A percentile compares a stretch with the other conserved stretches of the same genome.
phyloP scores from a whole-genome alignment of 30 jellyfish, hydroid and myxozoan genomes.

The Aurelia aurita region DNA sequence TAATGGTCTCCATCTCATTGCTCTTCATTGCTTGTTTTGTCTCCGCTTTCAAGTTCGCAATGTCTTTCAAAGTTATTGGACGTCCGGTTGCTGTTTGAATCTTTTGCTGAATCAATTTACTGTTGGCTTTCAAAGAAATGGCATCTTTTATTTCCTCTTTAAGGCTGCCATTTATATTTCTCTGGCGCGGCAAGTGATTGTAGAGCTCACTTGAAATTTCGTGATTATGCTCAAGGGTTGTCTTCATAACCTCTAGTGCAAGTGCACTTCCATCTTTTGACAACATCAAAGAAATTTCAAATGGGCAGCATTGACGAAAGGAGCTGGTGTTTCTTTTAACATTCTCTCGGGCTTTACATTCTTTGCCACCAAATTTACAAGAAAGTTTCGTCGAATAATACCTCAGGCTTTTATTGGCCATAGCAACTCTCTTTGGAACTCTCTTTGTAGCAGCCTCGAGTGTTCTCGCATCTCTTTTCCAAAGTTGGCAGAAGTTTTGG shows the following conservation, averaged over 20 bases:
- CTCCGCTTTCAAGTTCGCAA: slow-evolving; percentile 26
- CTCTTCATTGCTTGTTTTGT: slow-evolving; percentile 18
- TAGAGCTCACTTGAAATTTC: slow-evolving; percentile 14
- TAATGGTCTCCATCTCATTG: slow-evolving; percentile 37
- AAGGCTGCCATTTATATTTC: slow-evolving; percentile 3
- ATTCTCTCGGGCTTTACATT: background rate
- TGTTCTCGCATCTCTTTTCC: slow-evolving; percentile 41
- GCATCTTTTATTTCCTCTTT: slow-evolving; percentile 28
- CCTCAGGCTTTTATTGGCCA: slow-evolving; percentile 7
- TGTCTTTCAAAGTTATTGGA: slow-evolving; percentile 48
- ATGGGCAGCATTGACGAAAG: slow-evolving; percentile 38
- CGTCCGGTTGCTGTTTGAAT: slow-evolving; percentile 33
- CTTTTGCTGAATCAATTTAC: slow-evolving; percentile 49
- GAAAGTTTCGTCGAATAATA: slow-evolving; percentile 29
- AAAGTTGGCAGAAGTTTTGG: slow-evolving; percentile 7
- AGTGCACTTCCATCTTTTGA: slow-evolving; percentile 29
- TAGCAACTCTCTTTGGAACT: slow-evolving; percentile 48
- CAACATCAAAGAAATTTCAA: slow-evolving; percentile 28
- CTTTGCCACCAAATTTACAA: slow-evolving; percentile 62
- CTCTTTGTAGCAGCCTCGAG: slow-evolving; percentile 33
- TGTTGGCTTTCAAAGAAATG: slow-evolving; percentile 30
- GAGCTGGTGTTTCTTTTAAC: slow-evolving; percentile 43
- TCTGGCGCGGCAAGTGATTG: slow-evolving; percentile 62
- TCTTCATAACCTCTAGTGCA: slow-evolving; percentile 33
- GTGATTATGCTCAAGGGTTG: slow-evolving; percentile 23